Evolutionary conservation across 2,797 vertebrate genomes (phyloP).

Genomic region (Mormyrops boulengeri): DNA sequence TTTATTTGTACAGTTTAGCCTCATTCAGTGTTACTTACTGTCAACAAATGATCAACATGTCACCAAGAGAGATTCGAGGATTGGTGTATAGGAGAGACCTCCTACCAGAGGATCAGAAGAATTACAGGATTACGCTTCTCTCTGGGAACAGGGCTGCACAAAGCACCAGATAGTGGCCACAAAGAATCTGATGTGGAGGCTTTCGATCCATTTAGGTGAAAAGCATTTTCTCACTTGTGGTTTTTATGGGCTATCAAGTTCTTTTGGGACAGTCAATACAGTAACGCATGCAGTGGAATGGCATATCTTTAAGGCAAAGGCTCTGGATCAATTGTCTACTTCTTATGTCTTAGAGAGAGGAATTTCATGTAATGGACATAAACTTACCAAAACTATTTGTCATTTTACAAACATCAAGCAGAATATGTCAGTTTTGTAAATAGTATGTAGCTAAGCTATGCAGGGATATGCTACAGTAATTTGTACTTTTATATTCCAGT

Average conservation of each 20-base stretch:
- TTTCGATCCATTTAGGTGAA: neutral
- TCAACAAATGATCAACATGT: slow-evolving; percentile 37
- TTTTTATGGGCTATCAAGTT: neutral
- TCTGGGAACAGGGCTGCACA: slow-evolving; percentile 41
- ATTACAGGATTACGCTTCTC: slow-evolving; percentile 45
- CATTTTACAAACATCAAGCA: slow-evolving; percentile 42
- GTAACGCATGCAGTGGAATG: neutral
- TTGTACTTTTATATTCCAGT: neutral
- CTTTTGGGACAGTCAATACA: neutral
- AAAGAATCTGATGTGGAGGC: neutral
- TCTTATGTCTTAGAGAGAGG: slow-evolving; percentile 69
- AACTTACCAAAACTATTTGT: slow-evolving; percentile 63
- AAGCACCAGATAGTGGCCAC: slow-evolving; percentile 22
- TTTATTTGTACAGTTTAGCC: slow-evolving; percentile 42
- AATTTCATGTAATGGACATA: slow-evolving; percentile 62
- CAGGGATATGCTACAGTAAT: neutral
- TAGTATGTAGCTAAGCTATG: neutral
- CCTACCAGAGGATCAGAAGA: slow-evolving; percentile 39
- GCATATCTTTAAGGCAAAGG: slow-evolving; percentile 60
- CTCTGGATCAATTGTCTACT: slow-evolving; percentile 55
- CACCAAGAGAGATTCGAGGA: slow-evolving; percentile 35
- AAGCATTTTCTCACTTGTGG: neutral
- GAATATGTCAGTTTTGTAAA: neutral
- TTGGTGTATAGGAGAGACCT: neutral
- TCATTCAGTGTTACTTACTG: slow-evolving; percentile 30